phyloP scores from a whole-genome alignment of 2,113 vertebrate genomes.

The Cyprinodon brontotheroides region DNA sequence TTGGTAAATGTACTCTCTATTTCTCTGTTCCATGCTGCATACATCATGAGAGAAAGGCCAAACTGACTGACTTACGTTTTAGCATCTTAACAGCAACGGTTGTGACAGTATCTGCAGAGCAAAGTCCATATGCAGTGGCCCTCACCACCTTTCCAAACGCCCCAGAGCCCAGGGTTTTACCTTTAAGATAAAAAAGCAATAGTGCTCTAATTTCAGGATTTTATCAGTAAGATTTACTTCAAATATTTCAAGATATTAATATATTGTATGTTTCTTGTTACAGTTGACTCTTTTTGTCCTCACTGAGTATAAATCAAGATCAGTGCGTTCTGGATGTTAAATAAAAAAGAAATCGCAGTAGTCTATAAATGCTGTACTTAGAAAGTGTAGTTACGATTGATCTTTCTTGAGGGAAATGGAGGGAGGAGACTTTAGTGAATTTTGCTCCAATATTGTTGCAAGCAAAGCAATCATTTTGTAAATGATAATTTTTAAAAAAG shows the following conservation, averaged over 20 bases:
- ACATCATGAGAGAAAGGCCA: not conserved
- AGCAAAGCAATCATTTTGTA: too few relatives aligned
- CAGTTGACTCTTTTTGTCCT: not conserved
- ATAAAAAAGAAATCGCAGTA: too few relatives aligned
- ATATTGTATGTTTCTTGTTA: not conserved
- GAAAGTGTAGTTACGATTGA: too few relatives aligned
- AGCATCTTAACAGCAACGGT: constrained; percentile 99
- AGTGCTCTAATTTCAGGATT: not conserved
- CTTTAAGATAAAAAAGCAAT: constrained; percentile 65
- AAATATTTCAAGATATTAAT: not conserved
- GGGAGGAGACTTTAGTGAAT: too few relatives aligned
- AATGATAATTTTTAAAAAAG: too few relatives aligned
- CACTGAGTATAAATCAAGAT: not conserved
- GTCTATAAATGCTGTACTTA: too few relatives aligned
- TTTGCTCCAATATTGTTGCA: too few relatives aligned
- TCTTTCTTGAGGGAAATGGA: too few relatives aligned
- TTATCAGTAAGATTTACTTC: not conserved
- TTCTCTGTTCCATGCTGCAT: not conserved
- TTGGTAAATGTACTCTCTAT: constrained; percentile 1
- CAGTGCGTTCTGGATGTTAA: not conserved
- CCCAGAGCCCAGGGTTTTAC: constrained; percentile 93
- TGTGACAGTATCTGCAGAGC: constrained; percentile 86
- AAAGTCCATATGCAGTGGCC: constrained; percentile 93
- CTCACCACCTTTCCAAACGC: constrained; percentile 97
- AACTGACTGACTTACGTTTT: constrained; percentile 85